Evolutionary conservation across 2,113 vertebrate genomes (phyloP), one percentile per base, ranked within the genome.

Genomic region (Todiramphus chloris): DNA sequence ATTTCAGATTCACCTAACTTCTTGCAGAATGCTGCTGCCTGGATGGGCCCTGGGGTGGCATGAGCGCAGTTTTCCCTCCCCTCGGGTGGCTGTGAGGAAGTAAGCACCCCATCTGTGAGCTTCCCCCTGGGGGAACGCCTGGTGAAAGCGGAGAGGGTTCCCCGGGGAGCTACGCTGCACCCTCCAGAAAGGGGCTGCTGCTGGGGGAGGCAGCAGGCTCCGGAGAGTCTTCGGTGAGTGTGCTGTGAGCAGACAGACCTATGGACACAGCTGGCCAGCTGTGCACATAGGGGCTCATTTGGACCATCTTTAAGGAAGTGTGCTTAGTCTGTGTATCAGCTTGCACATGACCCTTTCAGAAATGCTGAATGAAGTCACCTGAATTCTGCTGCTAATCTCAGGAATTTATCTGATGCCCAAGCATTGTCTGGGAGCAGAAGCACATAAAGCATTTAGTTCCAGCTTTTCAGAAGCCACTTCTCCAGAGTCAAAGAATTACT

Each of bases 341-440:
- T n/a, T 2, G 0, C 21, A 16, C 43, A 1, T 0, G 4, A 56
- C 72, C 60, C 62, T 10, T 13, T 2, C 66, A 9, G 39, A 31
- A 63, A 1, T 2, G 7, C 73, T 10, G 53, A 8, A 0, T 2
- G 43, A 27, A n/a, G 28, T 30, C n/a, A 12, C 59, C 50, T 5
- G 33, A 23, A 33, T 60, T 31, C 81, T 14, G 16, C 2, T 28
- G 84, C 59, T 21, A 0, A 8, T 10, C 43, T 4, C 66, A 21
- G 76, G 51, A 50, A 17, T 2, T 8, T 25, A 18, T 1, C 24
- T 31, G 62, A 6, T 24, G 58, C 51, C 59, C 12, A 1, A 60
- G 44, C 30, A 14, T 66, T 14, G 56, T 7, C 30, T 21, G 4
- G 39, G 12, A 91, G 59, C 39, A 62, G 55, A 60, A 58, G 78